These are phyloP conservation scores for Papilio elwesi DNA, from an alignment of 2,888 invertebrate genomes.

Conservation along the genomic window DNA sequence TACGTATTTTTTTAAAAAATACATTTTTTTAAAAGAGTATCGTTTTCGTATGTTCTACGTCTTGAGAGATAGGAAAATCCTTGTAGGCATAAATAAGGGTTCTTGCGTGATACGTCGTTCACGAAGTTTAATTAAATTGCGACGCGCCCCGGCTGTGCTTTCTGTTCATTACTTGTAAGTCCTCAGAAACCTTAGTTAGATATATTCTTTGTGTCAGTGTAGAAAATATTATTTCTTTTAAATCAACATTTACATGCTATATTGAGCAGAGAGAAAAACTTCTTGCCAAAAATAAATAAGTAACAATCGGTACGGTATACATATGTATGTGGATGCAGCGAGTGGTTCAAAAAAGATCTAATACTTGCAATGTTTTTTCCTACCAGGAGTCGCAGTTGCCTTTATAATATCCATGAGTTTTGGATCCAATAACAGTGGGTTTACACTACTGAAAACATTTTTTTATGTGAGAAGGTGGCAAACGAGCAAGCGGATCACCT, in stretches of 20 bases:
- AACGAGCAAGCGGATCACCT: too few species aligned
- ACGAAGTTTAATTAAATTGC: slow-evolving; percentile 25
- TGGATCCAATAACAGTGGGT: too few species aligned
- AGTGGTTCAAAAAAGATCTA: too few species aligned
- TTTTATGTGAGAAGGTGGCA: too few species aligned
- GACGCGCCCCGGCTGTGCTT: neutral
- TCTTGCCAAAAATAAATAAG: too few species aligned
- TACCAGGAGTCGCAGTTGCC: too few species aligned
- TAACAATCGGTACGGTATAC: too few species aligned
- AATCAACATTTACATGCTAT: neutral
- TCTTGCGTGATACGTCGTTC: slow-evolving; percentile 1
- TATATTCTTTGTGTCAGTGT: neutral
- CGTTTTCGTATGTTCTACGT: neutral
- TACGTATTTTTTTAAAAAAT: neutral
- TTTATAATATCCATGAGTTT: too few species aligned
- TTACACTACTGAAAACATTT: too few species aligned
- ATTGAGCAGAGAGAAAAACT: too few species aligned
- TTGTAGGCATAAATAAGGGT: slow-evolving; percentile 18
- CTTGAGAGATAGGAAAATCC: slow-evolving; percentile 3
- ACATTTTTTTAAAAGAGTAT: neutral
- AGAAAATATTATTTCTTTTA: neutral
- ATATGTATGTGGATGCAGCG: too few species aligned
- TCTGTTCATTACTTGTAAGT: slow-evolving; percentile 25
- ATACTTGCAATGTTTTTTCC: too few species aligned
- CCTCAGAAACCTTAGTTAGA: neutral